A percentile compares a stretch with the other conserved stretches of the same genome.
These are phyloP conservation scores for Isurus oxyrinchus DNA, from an alignment of 2,113 vertebrate genomes.

Conservation along the genomic window DNA sequence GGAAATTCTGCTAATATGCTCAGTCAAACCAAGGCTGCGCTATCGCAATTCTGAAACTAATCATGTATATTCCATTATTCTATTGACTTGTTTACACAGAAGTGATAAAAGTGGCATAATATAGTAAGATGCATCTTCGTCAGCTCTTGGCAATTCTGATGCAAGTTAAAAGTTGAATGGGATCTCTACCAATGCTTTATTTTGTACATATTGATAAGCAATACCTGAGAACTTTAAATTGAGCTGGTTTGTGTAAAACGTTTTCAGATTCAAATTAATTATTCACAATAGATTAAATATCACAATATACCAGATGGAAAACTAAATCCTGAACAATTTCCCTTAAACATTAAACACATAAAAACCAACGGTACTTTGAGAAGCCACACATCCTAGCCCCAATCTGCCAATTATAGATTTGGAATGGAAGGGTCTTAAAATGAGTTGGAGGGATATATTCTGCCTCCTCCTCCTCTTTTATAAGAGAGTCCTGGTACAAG, in stretches of 20 bases:
- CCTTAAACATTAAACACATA: neutral
- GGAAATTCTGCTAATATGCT: neutral
- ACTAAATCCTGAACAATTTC: neutral
- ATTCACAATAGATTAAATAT: neutral
- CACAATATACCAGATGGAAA: neutral
- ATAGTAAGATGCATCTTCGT: too few relatives aligned
- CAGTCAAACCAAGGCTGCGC: neutral
- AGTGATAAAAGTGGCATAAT: neutral
- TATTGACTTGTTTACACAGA: neutral
- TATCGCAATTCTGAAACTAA: neutral
- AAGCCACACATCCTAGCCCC: neutral
- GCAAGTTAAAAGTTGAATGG: neutral
- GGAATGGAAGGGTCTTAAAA: neutral
- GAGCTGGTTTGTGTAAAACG: neutral
- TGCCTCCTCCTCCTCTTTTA: neutral
- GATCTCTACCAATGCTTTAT: neutral
- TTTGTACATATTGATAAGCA: neutral
- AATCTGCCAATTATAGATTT: neutral
- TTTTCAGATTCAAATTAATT: neutral
- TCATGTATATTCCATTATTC: neutral
- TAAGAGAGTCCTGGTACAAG: neutral
- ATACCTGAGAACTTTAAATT: neutral
- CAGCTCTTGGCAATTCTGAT: neutral
- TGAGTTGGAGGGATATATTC: neutral
- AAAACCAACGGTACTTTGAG: neutral